Evolutionary conservation across 2,888 invertebrate genomes (phyloP).

Genomic region (Tetragonisca angustula): DNA sequence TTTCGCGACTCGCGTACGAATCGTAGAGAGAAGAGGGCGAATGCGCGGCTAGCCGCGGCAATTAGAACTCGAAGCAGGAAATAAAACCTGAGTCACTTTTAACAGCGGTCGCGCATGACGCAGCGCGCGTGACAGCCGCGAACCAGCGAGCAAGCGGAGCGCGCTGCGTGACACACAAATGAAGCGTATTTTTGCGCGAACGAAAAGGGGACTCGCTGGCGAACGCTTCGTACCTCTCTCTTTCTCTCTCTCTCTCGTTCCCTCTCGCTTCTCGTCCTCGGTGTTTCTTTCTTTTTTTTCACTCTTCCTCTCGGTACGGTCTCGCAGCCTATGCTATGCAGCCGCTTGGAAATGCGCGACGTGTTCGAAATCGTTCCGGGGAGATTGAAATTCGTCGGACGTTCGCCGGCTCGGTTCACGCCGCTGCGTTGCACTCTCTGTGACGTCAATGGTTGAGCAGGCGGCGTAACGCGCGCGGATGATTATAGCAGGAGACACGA

Average conservation of each 20-base stretch:
- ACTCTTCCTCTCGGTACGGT: constrained; percentile 12
- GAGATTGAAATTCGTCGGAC: constrained; percentile 54
- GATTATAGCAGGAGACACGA: constrained; percentile 35
- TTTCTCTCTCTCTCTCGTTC: not conserved
- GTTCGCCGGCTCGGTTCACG: constrained; percentile 37
- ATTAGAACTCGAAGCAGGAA: constrained; percentile 70
- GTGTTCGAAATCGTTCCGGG: constrained; percentile 55
- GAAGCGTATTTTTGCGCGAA: constrained; percentile 58
- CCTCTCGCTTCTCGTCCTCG: not conserved
- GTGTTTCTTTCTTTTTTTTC: constrained; percentile 10
- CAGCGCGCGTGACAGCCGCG: constrained; percentile 45
- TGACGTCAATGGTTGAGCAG: constrained; percentile 49
- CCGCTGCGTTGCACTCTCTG: constrained; percentile 38
- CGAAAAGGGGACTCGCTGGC: constrained; percentile 25
- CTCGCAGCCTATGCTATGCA: not conserved
- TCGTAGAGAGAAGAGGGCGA: not conserved
- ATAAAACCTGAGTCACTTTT: constrained; percentile 72
- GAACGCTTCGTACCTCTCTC: not conserved
- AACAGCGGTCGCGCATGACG: constrained; percentile 61
- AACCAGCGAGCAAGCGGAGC: constrained; percentile 6
- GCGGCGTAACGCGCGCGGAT: constrained; percentile 35
- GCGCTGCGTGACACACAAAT: constrained; percentile 49
- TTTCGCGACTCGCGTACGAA: not conserved
- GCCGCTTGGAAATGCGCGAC: constrained; percentile 41
- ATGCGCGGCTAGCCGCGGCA: constrained; percentile 33